Conservation (phyloP, 2,888 invertebrate species). For the Cheilosia impressa region DNA sequence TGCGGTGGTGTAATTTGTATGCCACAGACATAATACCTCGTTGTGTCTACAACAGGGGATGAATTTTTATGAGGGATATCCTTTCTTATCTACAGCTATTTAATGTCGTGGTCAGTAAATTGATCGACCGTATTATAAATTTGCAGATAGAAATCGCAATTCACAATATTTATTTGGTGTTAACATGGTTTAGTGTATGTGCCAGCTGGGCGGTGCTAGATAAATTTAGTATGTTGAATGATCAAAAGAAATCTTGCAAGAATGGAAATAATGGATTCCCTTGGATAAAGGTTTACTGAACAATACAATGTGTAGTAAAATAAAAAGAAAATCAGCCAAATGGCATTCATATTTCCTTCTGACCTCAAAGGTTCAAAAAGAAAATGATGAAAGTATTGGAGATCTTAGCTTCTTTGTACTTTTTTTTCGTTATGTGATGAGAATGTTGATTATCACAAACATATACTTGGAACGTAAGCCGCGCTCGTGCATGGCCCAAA, state of each 20-base stretch:
- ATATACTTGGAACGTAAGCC: no score
- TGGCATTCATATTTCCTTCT: background rate
- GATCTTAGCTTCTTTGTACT: no score
- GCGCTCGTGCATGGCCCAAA: no score
- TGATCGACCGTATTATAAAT: conserved; percentile 75
- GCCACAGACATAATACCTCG: conserved; percentile 69
- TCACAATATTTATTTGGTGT: conserved; percentile 72
- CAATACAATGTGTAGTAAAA: background rate
- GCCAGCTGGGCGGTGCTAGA: conserved; percentile 42
- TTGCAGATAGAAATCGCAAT: conserved; percentile 67
- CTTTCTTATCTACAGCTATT: conserved; percentile 78
- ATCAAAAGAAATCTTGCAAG: conserved; percentile 44
- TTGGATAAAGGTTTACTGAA: background rate
- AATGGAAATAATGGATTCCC: conserved; percentile 3
- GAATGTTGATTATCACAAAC: no score
- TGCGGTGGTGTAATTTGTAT: conserved; percentile 71
- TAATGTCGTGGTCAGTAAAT: conserved; percentile 79
- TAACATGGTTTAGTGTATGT: conserved; percentile 50
- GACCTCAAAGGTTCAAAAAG: no score
- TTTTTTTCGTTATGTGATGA: no score
- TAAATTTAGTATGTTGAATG: conserved; percentile 55
- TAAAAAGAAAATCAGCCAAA: background rate
- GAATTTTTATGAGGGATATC: conserved; percentile 79
- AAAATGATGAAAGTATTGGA: no score
- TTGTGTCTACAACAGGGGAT: conserved; percentile 76